These are phyloP conservation scores for Columba guinea DNA, from an alignment of 2,797 vertebrate genomes.

Conservation along the genomic window DNA sequence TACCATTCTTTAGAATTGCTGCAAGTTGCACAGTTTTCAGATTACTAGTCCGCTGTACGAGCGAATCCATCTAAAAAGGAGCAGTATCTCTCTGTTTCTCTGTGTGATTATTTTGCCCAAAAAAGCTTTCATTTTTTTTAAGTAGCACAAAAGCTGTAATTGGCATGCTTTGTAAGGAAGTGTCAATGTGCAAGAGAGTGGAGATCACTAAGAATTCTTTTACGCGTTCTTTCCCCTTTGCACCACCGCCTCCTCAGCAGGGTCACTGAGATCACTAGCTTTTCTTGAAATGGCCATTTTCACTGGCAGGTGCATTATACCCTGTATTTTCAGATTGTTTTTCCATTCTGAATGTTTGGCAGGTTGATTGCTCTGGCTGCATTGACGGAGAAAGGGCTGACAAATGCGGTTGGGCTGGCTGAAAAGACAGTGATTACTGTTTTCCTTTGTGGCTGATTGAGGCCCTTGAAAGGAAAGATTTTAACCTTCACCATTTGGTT, in stretches of 20 bases:
- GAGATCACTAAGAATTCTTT: constrained; percentile 98
- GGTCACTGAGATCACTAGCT: constrained; percentile 99
- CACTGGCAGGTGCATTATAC: constrained; percentile 99
- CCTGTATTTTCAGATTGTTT: constrained; percentile 99
- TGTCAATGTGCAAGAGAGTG: constrained; percentile 96
- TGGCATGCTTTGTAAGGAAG: constrained; percentile 98
- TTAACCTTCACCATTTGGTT: constrained; percentile 99
- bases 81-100: constrained; percentile 80
- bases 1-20: constrained; percentile 73
- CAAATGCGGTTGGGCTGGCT: constrained; percentile 93
- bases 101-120: constrained; percentile 86
- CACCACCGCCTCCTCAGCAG: constrained; percentile 90
- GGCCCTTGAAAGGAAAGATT: constrained; percentile 99
- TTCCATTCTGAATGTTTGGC: constrained; percentile 99
- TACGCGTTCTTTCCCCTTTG: constrained; percentile 91
- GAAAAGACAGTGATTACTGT: constrained; percentile 99
- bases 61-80: constrained; percentile 83
- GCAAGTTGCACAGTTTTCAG: constrained; percentile 78
- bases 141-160: constrained; percentile 99
- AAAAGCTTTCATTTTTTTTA: constrained; percentile 97
- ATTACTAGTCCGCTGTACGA: constrained; percentile 84
- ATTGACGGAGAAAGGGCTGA: constrained; percentile 96
- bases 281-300: constrained; percentile 99
- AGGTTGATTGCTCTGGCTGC: constrained; percentile 99
- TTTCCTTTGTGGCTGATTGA: constrained; percentile 99